Evolutionary conservation across 2,797 vertebrate species (phyloP).

Genomic region (Naso thynnoides): DNA sequence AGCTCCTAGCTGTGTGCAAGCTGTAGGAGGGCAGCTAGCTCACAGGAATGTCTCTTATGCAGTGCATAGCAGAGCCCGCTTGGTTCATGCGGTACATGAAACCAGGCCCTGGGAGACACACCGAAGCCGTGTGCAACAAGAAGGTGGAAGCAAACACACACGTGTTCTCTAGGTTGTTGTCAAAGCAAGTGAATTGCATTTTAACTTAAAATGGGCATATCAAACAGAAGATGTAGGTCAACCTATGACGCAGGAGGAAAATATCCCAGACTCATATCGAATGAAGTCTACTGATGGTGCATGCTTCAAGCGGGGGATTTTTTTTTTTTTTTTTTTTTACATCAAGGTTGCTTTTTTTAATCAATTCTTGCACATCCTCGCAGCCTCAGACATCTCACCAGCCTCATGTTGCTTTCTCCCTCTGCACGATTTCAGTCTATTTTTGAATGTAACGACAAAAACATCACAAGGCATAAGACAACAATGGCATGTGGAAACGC

Average conservation of each 20-base stretch:
- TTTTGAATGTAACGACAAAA: conserved; percentile 48
- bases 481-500: conserved; percentile 25
- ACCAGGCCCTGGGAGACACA: conserved; percentile 59
- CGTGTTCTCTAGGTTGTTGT: conserved; percentile 39
- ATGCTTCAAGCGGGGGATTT: conserved; percentile 46
- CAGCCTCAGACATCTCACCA: conserved; percentile 28
- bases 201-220: conserved; percentile 59
- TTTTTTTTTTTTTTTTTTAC: conserved; percentile 19
- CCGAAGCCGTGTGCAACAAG: conserved; percentile 37
- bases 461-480: conserved; percentile 28
- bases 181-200: conserved; percentile 56
- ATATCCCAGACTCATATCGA: conserved; percentile 63
- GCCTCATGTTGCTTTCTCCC: conserved; percentile 22
- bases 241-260: conserved; percentile 63
- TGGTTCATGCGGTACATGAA: conserved; percentile 57
- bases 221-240: conserved; percentile 78
- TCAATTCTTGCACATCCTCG: conserved; percentile 48
- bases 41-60: conserved; percentile 66
- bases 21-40: conserved; percentile 60
- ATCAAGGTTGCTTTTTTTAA: conserved; percentile 60
- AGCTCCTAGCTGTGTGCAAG: conserved; percentile 59
- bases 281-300: conserved; percentile 48
- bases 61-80: conserved; percentile 58
- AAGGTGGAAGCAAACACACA: conserved; percentile 56
- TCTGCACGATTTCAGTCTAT: conserved; percentile 41